Evolutionary conservation across 1,140 invertebrate genomes (phyloP).

Genomic region (Psix sp.): DNA sequence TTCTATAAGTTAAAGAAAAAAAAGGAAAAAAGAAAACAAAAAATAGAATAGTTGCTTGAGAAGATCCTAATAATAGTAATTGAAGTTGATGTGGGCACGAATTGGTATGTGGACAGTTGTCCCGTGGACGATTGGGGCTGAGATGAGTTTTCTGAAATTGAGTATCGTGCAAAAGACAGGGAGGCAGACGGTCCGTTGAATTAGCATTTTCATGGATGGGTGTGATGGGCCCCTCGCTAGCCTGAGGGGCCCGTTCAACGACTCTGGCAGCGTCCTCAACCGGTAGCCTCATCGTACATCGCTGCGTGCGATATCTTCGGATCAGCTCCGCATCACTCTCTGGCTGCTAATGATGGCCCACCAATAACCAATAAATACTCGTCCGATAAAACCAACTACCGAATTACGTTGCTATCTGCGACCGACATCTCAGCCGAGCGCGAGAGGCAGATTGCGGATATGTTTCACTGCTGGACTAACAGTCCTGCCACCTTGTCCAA

Average conservation of each 20-base stretch:
- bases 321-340: constrained; percentile 63
- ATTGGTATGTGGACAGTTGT: constrained; percentile 9
- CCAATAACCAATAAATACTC: constrained; percentile 74
- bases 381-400: constrained; percentile 70
- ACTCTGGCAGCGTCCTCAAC: constrained; percentile 53
- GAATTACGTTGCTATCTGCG: constrained; percentile 69
- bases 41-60: no score
- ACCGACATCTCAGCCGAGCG: constrained; percentile 57
- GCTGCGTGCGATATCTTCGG: constrained; percentile 66
- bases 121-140: constrained; percentile 1
- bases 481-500: constrained; percentile 47
- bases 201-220: constrained; percentile 68
- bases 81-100: no score
- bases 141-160: constrained; percentile 33
- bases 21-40: no score
- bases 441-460: constrained; percentile 52
- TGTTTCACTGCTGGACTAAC: constrained; percentile 51
- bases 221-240: constrained; percentile 59
- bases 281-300: constrained; percentile 60
- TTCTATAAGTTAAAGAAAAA: no score
- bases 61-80: no score
- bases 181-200: constrained; percentile 43
- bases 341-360: constrained; percentile 69
- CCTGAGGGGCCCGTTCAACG: constrained; percentile 63
- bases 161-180: constrained; percentile 24